Percentiles rank a stretch among this genome's conserved stretches.
Conservation (phyloP, 2,113 vertebrate genomes). For the Talpa occidentalis region DNA sequence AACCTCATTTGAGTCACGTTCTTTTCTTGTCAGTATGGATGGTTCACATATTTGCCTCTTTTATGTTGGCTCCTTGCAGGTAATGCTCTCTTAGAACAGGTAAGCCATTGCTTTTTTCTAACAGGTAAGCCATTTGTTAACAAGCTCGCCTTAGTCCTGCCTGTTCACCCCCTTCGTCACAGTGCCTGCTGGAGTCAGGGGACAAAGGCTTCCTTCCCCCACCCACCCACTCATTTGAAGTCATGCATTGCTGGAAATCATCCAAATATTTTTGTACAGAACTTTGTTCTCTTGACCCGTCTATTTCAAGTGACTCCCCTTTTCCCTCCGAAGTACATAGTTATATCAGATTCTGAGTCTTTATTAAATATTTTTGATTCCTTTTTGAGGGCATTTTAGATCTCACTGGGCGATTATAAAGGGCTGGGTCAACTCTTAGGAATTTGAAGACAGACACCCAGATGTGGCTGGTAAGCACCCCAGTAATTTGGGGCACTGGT, state of each 20-base stretch:
- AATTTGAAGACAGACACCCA: neutral
- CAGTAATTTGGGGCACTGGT: neutral
- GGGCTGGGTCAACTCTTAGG: neutral
- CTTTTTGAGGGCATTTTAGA: constrained; percentile 15
- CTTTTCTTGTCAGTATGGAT: neutral
- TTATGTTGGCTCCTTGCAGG: neutral
- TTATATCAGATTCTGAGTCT: constrained; percentile 28
- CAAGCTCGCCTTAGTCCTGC: neutral
- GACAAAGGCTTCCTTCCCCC: neutral
- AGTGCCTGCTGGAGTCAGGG: neutral
- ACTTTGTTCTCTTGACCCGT: constrained; percentile 35
- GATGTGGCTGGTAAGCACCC: neutral
- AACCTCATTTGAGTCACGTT: neutral
- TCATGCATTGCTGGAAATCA: constrained; percentile 32
- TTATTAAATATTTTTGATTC: neutral
- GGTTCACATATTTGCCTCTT: neutral
- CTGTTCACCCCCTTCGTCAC: neutral
- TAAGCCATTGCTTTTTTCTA: too few relatives aligned
- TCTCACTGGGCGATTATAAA: neutral
- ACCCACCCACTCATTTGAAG: neutral
- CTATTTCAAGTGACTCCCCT: constrained; percentile 31
- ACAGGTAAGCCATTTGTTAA: neutral
- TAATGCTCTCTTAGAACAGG: constrained; percentile 6
- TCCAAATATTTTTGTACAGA: constrained; percentile 46
- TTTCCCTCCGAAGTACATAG: neutral